Conservation (phyloP, 2,113 vertebrate species). For the Esox niger region DNA sequence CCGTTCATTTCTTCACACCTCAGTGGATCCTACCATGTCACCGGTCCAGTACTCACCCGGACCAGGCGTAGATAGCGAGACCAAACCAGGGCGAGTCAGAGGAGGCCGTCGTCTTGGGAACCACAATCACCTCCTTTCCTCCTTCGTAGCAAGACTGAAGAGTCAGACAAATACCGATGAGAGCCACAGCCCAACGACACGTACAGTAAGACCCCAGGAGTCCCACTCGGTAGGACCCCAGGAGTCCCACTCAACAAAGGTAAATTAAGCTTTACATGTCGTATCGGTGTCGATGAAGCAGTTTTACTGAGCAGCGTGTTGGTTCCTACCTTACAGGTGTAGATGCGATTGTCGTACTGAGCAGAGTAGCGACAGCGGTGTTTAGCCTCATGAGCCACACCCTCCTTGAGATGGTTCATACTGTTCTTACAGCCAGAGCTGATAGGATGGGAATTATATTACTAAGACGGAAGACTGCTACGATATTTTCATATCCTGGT, state of each 20-base stretch:
- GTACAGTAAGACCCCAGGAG: too few relatives aligned
- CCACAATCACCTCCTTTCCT: constrained; percentile 94
- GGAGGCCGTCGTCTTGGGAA: constrained; percentile 98
- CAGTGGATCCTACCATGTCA: too few relatives aligned
- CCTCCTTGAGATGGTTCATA: constrained; percentile 96
- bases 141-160: constrained; percentile 92
- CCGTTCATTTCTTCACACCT: too few relatives aligned
- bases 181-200: too few relatives aligned
- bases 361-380: constrained; percentile 93
- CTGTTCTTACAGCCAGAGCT: constrained; percentile 95
- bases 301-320: too few relatives aligned
- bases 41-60: constrained; percentile 82
- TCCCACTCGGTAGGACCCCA: too few relatives aligned
- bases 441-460: neutral
- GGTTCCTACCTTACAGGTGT: constrained; percentile 89
- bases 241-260: too few relatives aligned
- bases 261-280: too few relatives aligned
- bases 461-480: too few relatives aligned
- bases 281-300: too few relatives aligned
- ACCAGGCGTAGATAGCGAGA: constrained; percentile 97
- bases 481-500: too few relatives aligned
- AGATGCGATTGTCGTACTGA: constrained; percentile 95
- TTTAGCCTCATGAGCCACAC: constrained; percentile 85
- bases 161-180: constrained; percentile 22
- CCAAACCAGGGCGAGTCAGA: constrained; percentile 98